phyloP scores from a whole-genome alignment of 2,113 vertebrate genomes.

The Sturnus vulgaris region DNA sequence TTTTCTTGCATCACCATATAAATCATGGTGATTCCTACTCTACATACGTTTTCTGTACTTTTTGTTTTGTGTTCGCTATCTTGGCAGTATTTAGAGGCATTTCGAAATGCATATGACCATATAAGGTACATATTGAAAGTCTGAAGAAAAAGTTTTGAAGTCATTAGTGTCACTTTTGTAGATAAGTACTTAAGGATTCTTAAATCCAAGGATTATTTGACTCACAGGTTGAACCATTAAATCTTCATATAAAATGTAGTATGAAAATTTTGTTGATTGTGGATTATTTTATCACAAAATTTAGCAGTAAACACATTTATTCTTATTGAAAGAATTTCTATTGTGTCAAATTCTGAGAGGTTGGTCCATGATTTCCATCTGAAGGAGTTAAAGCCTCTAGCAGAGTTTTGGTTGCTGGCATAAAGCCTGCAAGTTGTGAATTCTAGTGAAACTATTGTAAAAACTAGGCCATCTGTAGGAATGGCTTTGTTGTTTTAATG shows the following conservation, averaged over 20 bases:
- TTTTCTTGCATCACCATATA: neutral
- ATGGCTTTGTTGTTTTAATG: neutral
- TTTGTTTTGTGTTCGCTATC: neutral
- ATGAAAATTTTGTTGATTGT: neutral
- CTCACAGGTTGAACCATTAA: neutral
- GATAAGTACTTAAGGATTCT: neutral
- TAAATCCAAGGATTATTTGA: conserved; percentile 4
- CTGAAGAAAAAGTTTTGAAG: neutral
- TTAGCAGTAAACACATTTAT: neutral
- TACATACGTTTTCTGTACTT: neutral
- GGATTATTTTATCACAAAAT: neutral
- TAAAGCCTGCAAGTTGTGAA: neutral
- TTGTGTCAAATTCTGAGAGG: neutral
- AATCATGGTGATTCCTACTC: neutral
- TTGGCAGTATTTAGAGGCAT: neutral
- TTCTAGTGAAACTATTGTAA: neutral
- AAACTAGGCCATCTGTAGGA: neutral
- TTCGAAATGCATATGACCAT: neutral
- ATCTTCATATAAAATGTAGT: neutral
- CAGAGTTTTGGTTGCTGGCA: neutral
- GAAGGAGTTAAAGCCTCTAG: neutral
- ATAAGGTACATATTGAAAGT: neutral
- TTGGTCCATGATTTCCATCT: neutral
- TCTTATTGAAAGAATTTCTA: neutral
- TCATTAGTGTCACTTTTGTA: neutral